A percentile compares a stretch with the other conserved stretches of the same genome.
phyloP scores from a whole-genome alignment of 1,140 invertebrate genomes.

The Potamilus streckersoni region DNA sequence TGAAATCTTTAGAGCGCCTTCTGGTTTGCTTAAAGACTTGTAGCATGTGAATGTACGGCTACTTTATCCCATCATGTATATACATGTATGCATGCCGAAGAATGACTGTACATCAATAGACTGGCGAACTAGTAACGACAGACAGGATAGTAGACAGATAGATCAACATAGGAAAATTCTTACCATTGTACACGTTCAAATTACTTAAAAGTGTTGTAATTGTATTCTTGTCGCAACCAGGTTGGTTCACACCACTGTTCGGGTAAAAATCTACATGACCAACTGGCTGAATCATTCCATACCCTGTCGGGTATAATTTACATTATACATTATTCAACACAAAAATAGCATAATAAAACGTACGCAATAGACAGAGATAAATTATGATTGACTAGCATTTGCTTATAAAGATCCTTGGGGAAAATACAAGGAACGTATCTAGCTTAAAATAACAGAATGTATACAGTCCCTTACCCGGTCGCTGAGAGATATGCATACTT shows the following conservation, averaged over 20 bases:
- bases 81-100: neutral
- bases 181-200: conserved; percentile 1
- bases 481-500: no score
- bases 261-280: conserved; percentile 55
- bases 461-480: no score
- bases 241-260: conserved; percentile 46
- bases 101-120: no score
- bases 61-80: neutral
- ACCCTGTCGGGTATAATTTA: conserved; percentile 12
- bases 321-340: no score
- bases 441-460: no score
- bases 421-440: no score
- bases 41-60: neutral
- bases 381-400: no score
- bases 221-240: conserved; percentile 39
- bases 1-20: neutral
- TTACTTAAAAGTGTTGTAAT: neutral
- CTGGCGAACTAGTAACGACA: no score
- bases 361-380: no score
- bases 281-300: conserved; percentile 30
- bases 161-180: neutral
- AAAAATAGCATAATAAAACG: no score
- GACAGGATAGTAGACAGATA: neutral
- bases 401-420: no score
- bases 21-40: neutral